These are phyloP conservation scores for Tetranychus cinnabarinus DNA, from an alignment of 1,140 invertebrate genomes.

Conservation along the genomic window DNA sequence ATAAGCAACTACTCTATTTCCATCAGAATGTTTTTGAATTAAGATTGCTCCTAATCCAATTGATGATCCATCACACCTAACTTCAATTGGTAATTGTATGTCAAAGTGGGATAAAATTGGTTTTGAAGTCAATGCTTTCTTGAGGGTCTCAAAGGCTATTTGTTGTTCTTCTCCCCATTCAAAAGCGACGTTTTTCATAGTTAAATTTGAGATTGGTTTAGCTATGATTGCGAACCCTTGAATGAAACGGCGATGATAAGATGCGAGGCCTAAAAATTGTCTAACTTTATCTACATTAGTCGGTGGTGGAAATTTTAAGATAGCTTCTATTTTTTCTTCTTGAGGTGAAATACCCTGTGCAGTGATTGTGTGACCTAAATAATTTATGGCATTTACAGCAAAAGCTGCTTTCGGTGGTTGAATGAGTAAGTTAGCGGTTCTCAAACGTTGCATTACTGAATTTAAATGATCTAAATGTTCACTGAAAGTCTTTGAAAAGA, in stretches of 20 bases:
- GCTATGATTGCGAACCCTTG: conserved; percentile 16
- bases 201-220: conserved; percentile 16
- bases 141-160: not conserved
- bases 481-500: conserved; percentile 9
- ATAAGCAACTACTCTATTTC: not conserved
- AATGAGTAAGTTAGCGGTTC: conserved; percentile 6
- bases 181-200: conserved; percentile 9
- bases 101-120: not conserved
- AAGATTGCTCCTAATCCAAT: conserved; percentile 1
- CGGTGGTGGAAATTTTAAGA: conserved; percentile 9
- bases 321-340: conserved; percentile 3
- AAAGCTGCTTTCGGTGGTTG: conserved; percentile 11
- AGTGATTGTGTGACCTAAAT: conserved; percentile 8
- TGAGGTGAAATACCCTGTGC: conserved; percentile 4
- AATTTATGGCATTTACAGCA: conserved; percentile 3
- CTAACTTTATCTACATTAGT: too few species aligned
- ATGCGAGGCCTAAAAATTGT: conserved; percentile 9
- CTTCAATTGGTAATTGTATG: not conserved
- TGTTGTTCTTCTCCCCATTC: not conserved
- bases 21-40: not conserved
- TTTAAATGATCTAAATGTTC: conserved; percentile 9
- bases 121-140: not conserved
- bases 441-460: conserved; percentile 3
- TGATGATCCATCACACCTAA: not conserved
- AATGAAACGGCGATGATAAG: conserved; percentile 13